These are phyloP conservation scores for Rhea pennata DNA, from an alignment of 2,113 vertebrate species.

Conservation along the genomic window DNA sequence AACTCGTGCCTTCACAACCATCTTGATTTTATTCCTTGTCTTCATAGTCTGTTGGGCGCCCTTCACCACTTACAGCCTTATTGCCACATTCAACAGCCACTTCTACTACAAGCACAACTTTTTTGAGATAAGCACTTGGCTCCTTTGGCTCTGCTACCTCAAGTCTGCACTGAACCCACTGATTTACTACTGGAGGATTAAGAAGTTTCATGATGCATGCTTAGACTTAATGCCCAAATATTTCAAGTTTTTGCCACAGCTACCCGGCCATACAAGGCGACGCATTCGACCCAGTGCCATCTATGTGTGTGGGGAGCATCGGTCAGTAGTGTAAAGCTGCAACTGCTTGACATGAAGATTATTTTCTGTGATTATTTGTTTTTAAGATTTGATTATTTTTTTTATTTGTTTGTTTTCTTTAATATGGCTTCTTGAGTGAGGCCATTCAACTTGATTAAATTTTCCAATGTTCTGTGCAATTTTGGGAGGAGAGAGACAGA, in stretches of 20 bases:
- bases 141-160: constrained; percentile 99
- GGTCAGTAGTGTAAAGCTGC: constrained; percentile 84
- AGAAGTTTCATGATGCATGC: constrained; percentile 98
- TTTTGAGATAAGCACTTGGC: constrained; percentile 97
- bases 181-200: constrained; percentile 99
- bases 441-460: constrained; percentile 37
- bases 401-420: background rate
- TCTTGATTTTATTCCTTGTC: constrained; percentile 95
- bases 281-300: constrained; percentile 94
- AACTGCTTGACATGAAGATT: background rate
- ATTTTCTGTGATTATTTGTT: background rate
- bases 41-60: constrained; percentile 95
- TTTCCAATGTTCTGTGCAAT: constrained; percentile 51
- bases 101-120: constrained; percentile 93
- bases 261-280: constrained; percentile 88
- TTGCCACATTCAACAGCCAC: constrained; percentile 89
- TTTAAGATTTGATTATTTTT: constrained; percentile 36
- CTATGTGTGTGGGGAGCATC: constrained; percentile 94
- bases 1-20: constrained; percentile 99
- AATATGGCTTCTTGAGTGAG: constrained; percentile 44
- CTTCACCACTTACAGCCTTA: constrained; percentile 93
- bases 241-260: constrained; percentile 92
- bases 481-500: background rate
- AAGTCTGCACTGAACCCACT: constrained; percentile 98
- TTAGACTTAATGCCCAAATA: constrained; percentile 95